Evolutionary conservation across 2,113 vertebrate species (phyloP).

Genomic region (Erythrocercus mccallii): DNA sequence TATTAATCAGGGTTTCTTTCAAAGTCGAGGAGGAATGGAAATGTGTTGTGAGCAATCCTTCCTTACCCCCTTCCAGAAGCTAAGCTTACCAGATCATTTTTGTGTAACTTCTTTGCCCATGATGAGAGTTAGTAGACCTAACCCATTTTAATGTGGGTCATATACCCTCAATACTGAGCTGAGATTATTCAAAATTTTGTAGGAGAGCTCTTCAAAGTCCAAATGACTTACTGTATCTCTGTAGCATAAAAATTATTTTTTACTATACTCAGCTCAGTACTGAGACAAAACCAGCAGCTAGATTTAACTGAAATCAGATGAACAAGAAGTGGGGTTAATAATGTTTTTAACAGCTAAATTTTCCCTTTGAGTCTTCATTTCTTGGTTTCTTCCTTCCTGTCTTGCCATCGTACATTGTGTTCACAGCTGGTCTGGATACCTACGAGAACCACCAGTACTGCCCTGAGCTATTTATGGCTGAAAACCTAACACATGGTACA

Average conservation of each 20-base stretch:
- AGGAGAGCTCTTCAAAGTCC: background rate
- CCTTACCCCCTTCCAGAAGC: background rate
- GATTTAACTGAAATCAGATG: background rate
- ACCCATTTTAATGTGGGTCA: background rate
- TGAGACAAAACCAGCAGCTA: background rate
- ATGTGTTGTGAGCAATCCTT: background rate
- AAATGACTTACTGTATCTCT: background rate
- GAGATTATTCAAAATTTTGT: background rate
- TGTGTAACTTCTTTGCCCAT: background rate
- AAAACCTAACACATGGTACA: background rate
- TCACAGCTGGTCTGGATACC: background rate
- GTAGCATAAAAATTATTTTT: background rate
- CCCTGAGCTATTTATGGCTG: background rate
- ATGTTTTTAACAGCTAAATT: background rate
- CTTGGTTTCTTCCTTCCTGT: background rate
- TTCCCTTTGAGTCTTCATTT: background rate
- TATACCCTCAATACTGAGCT: background rate
- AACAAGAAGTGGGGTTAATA: background rate
- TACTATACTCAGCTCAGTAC: background rate
- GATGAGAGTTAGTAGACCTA: background rate
- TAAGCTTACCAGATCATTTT: background rate
- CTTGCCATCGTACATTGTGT: background rate
- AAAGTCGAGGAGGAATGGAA: background rate
- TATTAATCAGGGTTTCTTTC: background rate
- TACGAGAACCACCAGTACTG: background rate